Base-by-base conservation (phyloP, 53 echinoderm and acorn worm genomes). In the Paracentrotus lividus region DNA sequence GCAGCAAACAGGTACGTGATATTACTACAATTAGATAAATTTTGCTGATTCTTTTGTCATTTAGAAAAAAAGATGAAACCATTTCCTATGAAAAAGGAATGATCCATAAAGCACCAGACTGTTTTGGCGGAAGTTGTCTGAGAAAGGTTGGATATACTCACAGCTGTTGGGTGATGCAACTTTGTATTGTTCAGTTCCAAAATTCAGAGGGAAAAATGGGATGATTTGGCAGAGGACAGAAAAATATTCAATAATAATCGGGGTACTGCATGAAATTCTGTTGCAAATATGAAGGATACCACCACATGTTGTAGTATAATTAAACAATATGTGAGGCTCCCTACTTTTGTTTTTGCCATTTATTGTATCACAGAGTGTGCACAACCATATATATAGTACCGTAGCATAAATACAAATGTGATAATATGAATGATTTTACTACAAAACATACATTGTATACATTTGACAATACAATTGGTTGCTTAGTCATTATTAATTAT, bases 1-100 rank as follows among this genome's bases (percentile, higher is more conserved):
- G 92, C 24, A 78, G 77, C 29, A 27, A 21, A 58, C 81, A 92
- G 81, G 92, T 92, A 58, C 2, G 47, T 47, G 16, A 57, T 57
- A 18, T 60, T 60, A 26, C 60, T 26, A n/a, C 8, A 60, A 26
- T 1, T 26, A 0, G 24, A 26, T n/a, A n/a, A 24, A 60, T 60
- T 60, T 8, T 4, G n/a, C 8, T 64, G 6, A 1, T 29, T 64
- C 29, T 36, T 72, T 38, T 36, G 40, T 34, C 18, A 8, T n/a
- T n/a, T n/a, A n/a, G 0, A 72, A 40, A 72, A 72, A 3, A 38
- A 40, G 72, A 40, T 72, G 40, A 72, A 72, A 72, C 40, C 6
- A 40, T 72, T 38, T 72, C 72, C 72, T 40, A 72, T 16, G 20
- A 9, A 43, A 8, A 38, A 23, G 24, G 49, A 81, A 81, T 47